Percentiles rank a stretch among this genome's conserved stretches.
phyloP scores from a whole-genome alignment of 2,113 vertebrate genomes.

The Smithornis capensis region DNA sequence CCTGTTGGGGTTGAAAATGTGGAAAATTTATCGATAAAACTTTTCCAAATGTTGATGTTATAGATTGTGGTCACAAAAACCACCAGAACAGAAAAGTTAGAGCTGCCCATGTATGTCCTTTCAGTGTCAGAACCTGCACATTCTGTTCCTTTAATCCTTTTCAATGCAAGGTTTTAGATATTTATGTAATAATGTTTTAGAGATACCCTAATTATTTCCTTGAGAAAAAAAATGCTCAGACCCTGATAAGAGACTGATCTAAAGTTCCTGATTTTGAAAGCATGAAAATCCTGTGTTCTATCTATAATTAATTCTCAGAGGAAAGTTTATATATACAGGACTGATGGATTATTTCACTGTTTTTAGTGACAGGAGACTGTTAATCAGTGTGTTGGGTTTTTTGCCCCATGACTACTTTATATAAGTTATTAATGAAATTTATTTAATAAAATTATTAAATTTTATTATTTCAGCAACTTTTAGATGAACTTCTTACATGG shows the following conservation, averaged over 20 bases:
- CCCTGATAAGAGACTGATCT: background rate
- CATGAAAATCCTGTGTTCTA: background rate
- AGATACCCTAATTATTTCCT: background rate
- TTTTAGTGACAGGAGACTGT: background rate
- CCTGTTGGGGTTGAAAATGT: background rate
- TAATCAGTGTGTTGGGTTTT: background rate
- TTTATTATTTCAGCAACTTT: background rate
- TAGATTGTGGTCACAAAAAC: background rate
- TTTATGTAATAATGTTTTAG: background rate
- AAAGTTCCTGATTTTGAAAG: background rate
- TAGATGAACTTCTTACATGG: background rate
- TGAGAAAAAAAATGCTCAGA: background rate
- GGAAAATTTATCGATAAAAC: background rate
- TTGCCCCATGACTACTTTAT: background rate
- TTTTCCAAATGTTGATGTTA: background rate
- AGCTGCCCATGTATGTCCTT: background rate
- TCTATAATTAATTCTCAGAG: slow-evolving; percentile 12
- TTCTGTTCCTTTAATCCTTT: background rate
- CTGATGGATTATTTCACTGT: background rate
- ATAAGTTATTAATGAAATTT: background rate
- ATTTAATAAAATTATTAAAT: background rate
- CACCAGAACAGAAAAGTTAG: background rate
- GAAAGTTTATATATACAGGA: background rate
- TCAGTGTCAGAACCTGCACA: background rate
- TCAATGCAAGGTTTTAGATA: background rate